Evolutionary conservation across 1,140 invertebrate genomes (phyloP), one percentile per base, ranked within the genome.

Genomic region (Drosophila nikananu): DNA sequence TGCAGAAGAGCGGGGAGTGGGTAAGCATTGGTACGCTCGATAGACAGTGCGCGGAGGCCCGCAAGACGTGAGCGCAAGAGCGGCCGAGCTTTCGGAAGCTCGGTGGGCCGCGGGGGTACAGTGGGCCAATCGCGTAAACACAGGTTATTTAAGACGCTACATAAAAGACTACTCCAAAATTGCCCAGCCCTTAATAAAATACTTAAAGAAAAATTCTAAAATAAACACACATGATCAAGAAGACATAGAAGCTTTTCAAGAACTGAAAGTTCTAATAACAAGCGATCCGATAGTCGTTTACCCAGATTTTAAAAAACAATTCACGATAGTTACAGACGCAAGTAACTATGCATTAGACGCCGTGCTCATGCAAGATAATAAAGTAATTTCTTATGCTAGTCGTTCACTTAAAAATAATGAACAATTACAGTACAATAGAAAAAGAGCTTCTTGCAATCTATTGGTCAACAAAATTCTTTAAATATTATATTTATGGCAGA

Each of bases 111-210:
- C n/a, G n/a, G n/a, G n/a, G n/a, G n/a, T n/a, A n/a, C n/a, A n/a
- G n/a, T n/a, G n/a, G n/a, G n/a, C n/a, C n/a, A n/a, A n/a, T n/a
- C n/a, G n/a, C n/a, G n/a, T n/a, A n/a, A n/a, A n/a, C 15, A 54
- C 70, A 17, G 61, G 70, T 8, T 78, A 64, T 37, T 65, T 74
- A 10, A 61, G 75, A 35, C 61, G 55, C 12, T 81, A 74, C 54
- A 77, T 81, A 52, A 74, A 49, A 37, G 68, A 81, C 23, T 81
- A 80, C 59, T 48, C 59, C 1, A 72, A 77, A 54, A 54, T 32
- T 13, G 23, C 17, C 5, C 19, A 55, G 30, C 52, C 19, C 8
- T 37, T 55, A 19, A 55, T 54, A 49, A 67, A 75, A 54, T 75
- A 52, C 37, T 55, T 80, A 37, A 80, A 72, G 75, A 68, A 80